Base-by-base conservation (phyloP, 2,888 invertebrate species). In the Lymantria dispar region DNA sequence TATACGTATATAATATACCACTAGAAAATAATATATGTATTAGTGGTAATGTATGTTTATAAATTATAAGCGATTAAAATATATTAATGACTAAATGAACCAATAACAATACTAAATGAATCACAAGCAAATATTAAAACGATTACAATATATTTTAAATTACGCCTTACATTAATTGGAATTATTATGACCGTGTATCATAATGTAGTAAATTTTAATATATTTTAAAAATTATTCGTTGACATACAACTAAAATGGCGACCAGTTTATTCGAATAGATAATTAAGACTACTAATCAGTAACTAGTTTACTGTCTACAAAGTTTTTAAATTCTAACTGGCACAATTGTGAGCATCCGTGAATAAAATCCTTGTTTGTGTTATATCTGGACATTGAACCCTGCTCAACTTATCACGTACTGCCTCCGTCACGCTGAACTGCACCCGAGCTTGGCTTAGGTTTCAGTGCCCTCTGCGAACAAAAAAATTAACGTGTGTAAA, bases 321-420 rank as follows among this genome's bases (percentile, higher is more conserved):
- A 62, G 74, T 80, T 80, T n/a, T n/a, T 72, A 78, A 72, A 74
- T 70, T 74, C 81, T 87, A 89, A 82, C 82, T 90, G 90, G 90
- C 90, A 90, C 90, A 87, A 80, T 74, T 72, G 87, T 90, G 90
- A 90, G 90, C 90, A 80, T 87, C 81, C 77, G 76, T 78, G 70
- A 78, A 78, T 77, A 60, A 55, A 62, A 68, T 64, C 64, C 65
- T 54, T 60, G 58, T 72, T 70, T 68, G 75, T 69, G 73, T 72
- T 74, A 73, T 68, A 71, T 70, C 66, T 79, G 82, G 79, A 80
- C 77, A 68, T 69, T 72, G 71, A 78, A 83, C 87, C 88, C 87
- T 87, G 87, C 85, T 87, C 86, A 74, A 72, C 76, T 69, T 83
- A 85, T 87, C 86, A 84, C 87, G 78, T 68, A 65, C 66, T 68